These are phyloP conservation scores for Pseudoips prasinana DNA, from an alignment of 2,888 invertebrate species.

Conservation along the genomic window DNA sequence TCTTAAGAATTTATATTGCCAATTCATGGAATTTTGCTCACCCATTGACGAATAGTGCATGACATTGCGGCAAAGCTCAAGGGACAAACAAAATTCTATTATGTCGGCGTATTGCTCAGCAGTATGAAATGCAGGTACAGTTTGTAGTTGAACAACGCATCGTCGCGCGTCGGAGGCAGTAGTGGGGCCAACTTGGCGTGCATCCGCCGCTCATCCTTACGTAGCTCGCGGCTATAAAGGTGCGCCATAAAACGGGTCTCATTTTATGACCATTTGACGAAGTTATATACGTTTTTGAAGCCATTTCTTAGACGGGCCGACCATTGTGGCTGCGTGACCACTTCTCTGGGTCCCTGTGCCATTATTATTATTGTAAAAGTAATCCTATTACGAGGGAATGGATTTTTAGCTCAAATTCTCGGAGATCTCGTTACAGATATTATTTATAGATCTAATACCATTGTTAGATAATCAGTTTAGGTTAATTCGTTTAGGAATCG, in stretches of 20 bases:
- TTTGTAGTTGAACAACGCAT: slow-evolving; percentile 32
- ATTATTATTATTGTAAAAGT: slow-evolving; percentile 57
- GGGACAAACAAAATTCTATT: slow-evolving; percentile 23
- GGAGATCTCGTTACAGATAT: slow-evolving; percentile 27
- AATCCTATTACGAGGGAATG: slow-evolving; percentile 42
- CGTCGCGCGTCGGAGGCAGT: slow-evolving; percentile 23
- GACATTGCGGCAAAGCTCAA: slow-evolving; percentile 10
- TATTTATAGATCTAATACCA: slow-evolving; percentile 48
- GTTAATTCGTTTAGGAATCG: slow-evolving; percentile 70
- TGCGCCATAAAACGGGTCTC: slow-evolving; percentile 76
- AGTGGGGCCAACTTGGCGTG: slow-evolving; percentile 41
- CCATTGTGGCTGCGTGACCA: slow-evolving; percentile 70
- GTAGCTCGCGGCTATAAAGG: slow-evolving; percentile 73
- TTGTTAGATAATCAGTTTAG: slow-evolving; percentile 59
- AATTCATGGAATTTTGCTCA: slow-evolving; percentile 1
- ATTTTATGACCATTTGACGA: slow-evolving; percentile 79
- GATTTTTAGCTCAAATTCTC: slow-evolving; percentile 44
- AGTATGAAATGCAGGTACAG: slow-evolving; percentile 27
- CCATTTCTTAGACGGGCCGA: slow-evolving; percentile 64
- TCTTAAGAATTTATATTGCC: too few species aligned
- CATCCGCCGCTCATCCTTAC: slow-evolving; percentile 65
- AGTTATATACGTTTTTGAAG: slow-evolving; percentile 76
- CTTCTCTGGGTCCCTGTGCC: slow-evolving; percentile 47
- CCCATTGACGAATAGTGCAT: slow-evolving; percentile 19
- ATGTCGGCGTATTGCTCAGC: slow-evolving; percentile 25